These are phyloP conservation scores for Nephrotoma guestfalica DNA, from an alignment of 2,888 invertebrate species.

Conservation along the genomic window DNA sequence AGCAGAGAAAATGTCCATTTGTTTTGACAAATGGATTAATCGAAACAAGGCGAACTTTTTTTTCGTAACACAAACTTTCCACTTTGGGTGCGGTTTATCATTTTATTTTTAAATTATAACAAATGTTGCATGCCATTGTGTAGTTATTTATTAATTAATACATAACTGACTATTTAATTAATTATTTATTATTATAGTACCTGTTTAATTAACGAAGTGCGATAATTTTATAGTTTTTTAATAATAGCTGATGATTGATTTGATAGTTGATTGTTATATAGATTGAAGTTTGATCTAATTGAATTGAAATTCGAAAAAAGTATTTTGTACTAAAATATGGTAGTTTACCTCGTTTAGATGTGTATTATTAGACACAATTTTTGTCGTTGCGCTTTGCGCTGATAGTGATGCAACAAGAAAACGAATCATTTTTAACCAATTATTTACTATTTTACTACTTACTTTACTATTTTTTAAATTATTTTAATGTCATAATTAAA, in stretches of 20 bases:
- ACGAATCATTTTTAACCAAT: too few species aligned
- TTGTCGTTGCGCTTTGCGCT: too few species aligned
- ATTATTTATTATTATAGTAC: neutral
- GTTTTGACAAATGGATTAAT: neutral
- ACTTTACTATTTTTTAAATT: too few species aligned
- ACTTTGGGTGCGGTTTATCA: neutral
- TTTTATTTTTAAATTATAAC: neutral
- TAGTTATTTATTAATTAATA: neutral
- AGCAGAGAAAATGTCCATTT: neutral
- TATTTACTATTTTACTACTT: too few species aligned
- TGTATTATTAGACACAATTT: too few species aligned
- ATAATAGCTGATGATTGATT: neutral
- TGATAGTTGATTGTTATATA: neutral
- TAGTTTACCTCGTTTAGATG: neutral
- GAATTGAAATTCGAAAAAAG: neutral
- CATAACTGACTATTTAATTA: neutral
- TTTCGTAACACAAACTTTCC: neutral
- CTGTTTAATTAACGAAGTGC: neutral
- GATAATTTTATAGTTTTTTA: neutral
- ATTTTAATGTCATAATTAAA: too few species aligned
- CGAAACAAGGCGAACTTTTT: neutral
- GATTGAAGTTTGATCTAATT: neutral
- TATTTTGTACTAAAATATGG: neutral
- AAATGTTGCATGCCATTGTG: neutral
- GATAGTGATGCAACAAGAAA: too few species aligned